Evolutionary conservation across 2,113 vertebrate species (phyloP).

Genomic region (Galbula dea): DNA sequence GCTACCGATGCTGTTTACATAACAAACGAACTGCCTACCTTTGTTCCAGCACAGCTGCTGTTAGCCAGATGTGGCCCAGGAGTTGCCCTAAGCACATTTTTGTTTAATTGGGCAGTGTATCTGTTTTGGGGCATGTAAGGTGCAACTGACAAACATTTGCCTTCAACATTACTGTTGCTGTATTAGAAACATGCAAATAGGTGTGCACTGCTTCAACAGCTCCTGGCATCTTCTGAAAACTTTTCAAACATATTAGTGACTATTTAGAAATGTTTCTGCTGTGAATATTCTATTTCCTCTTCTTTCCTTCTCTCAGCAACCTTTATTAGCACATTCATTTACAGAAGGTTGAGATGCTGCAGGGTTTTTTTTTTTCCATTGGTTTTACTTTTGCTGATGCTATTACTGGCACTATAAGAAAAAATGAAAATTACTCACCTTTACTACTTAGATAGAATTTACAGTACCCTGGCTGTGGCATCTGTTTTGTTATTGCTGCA

Average conservation of each 20-base stretch:
- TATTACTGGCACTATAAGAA: neutral
- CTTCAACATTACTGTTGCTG: neutral
- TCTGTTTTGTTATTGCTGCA: neutral
- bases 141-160: conserved; percentile 24
- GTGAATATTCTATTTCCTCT: neutral
- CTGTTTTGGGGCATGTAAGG: conserved; percentile 5
- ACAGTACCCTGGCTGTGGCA: neutral
- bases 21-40: neutral
- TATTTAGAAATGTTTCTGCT: neutral
- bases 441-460: neutral
- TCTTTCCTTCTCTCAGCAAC: neutral
- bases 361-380: neutral
- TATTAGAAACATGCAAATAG: neutral
- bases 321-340: neutral
- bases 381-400: neutral
- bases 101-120: conserved; percentile 24
- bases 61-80: conserved; percentile 38
- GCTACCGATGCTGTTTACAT: conserved; percentile 29
- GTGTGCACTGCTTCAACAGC: neutral
- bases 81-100: neutral
- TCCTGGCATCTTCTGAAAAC: neutral
- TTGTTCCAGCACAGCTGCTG: neutral
- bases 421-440: neutral
- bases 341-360: neutral
- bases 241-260: neutral